phyloP scores from a whole-genome alignment of 2,113 vertebrate species.

The Chaetops frenatus region DNA sequence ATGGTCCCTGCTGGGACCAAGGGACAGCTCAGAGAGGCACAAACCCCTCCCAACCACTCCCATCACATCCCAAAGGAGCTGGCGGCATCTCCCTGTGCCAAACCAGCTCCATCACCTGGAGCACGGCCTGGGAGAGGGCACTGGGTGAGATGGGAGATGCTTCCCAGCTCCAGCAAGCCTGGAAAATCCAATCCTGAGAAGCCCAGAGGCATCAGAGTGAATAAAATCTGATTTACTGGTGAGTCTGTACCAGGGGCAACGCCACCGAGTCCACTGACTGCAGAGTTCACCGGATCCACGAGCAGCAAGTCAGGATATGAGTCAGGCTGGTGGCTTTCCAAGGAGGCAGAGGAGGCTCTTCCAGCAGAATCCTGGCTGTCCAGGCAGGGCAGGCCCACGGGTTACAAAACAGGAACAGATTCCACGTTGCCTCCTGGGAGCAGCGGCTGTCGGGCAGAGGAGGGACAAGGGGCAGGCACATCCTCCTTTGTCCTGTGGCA shows the following conservation, averaged over 20 bases:
- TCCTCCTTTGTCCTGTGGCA: not conserved
- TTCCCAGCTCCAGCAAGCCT: not conserved
- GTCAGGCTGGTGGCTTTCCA: conserved; percentile 31
- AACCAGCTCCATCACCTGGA: not conserved
- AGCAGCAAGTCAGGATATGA: not conserved
- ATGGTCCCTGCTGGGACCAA: rapidly evolving
- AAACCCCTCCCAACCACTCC: not conserved
- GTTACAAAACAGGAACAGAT: not conserved
- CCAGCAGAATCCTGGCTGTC: not conserved
- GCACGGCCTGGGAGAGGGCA: rapidly evolving
- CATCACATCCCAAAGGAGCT: not conserved
- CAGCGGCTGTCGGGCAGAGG: rapidly evolving
- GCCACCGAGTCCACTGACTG: rapidly evolving
- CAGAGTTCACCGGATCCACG: not conserved
- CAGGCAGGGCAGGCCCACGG: not conserved
- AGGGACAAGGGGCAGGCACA: not conserved
- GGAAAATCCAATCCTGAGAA: not conserved
- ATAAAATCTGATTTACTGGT: not conserved
- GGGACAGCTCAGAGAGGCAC: not conserved
- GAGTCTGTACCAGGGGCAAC: rapidly evolving
- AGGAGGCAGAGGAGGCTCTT: not conserved
- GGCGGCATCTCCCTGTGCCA: not conserved
- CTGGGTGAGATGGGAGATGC: rapidly evolving
- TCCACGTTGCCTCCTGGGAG: not conserved
- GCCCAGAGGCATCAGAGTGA: rapidly evolving